Evolutionary conservation across 1,140 invertebrate genomes (phyloP), one percentile per base, ranked within the genome.

Genomic region (Rhysida immarginata): DNA sequence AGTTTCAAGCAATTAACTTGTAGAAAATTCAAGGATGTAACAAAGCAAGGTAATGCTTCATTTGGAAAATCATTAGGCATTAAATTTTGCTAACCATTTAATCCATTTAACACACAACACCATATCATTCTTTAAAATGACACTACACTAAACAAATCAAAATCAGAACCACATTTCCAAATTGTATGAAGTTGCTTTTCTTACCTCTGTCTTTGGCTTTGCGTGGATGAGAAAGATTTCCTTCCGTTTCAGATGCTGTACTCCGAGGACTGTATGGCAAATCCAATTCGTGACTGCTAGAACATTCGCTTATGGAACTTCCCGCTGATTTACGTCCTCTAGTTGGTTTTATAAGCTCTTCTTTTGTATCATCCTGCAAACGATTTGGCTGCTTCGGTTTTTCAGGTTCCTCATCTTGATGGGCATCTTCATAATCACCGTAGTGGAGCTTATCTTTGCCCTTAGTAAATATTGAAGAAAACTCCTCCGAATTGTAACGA

Each of bases 401-500:
- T 51, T 27, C 24, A 3, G 24, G 24, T 26, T 51, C 49, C 5
- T 25, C 13, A 11, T 24, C 13, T 14, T 13, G 45, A 8, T 14
- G 20, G 35, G 14, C 50, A 8, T 51, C 50, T 24, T 51, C 55
- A 3, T 55, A 44, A 55, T 29, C 20, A 26, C 44, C 20, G 8
- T 14, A 13, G 3, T 46, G 48, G 5, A 53, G 26, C 18, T 61
- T 62, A 27, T 63, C 60, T 49, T 64, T 64, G 48, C 66, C 67
- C 49, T 69, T 65, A 20, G 61, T 65, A 51, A 70, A 72, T 24
- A 70, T 68, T 1, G 69, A 70, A n/a, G 64, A 65, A 56, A 70
- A 73, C 53, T 73, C 71, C 48, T 68, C 70, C 5, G 69, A 71
- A 11, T 65, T 62, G 56, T 72, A 73, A n/a, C 65, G 60, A 50